These are phyloP conservation scores for Spilogale gracilis DNA, from an alignment of 2,113 vertebrate species.

Conservation along the genomic window DNA sequence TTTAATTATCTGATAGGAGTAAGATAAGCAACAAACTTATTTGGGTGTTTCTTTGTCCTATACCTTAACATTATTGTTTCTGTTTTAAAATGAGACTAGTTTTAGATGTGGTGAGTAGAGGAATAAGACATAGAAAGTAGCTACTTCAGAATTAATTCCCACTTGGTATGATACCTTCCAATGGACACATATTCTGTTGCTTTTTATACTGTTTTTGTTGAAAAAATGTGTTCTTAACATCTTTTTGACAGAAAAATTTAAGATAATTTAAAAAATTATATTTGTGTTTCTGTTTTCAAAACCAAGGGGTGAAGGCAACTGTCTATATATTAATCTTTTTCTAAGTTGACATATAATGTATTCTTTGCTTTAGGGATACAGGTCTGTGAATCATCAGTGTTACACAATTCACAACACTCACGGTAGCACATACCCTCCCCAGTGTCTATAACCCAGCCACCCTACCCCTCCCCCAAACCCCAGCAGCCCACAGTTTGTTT, in stretches of 20 bases:
- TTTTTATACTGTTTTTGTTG: neutral
- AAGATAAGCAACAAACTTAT: neutral
- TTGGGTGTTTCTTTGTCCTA: neutral
- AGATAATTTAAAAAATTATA: neutral
- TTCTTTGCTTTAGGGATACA: too few species aligned
- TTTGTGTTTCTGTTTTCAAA: neutral
- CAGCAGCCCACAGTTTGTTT: too few species aligned
- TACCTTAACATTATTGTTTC: neutral
- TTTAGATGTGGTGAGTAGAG: neutral
- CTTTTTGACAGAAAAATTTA: neutral
- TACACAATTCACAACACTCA: too few species aligned
- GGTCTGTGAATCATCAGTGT: too few species aligned
- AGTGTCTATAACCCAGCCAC: too few species aligned
- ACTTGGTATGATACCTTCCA: neutral
- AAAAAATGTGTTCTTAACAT: neutral
- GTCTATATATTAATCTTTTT: neutral
- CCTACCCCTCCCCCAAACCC: too few species aligned
- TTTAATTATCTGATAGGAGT: neutral
- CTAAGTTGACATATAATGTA: too few species aligned
- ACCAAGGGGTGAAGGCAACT: neutral
- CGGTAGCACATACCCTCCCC: too few species aligned
- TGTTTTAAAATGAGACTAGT: neutral
- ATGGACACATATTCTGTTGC: neutral
- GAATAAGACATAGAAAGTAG: neutral
- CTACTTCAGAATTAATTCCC: neutral